Conservation (phyloP, 2,113 vertebrate genomes). For the Pygoscelis adeliae region DNA sequence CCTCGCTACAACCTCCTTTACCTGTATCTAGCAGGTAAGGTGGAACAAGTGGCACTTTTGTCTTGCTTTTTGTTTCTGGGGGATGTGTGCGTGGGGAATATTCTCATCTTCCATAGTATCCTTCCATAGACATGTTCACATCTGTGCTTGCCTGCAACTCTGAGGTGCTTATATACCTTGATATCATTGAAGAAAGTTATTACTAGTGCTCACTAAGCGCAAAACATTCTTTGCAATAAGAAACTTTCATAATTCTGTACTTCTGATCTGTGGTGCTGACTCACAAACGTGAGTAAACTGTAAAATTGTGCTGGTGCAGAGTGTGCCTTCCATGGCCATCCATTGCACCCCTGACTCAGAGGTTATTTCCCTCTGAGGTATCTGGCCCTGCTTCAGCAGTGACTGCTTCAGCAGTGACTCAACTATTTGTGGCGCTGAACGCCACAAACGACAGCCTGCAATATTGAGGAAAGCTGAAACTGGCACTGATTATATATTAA, state of each 20-base stretch:
- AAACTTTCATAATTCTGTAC: neutral
- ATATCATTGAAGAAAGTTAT: neutral
- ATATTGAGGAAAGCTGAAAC: neutral
- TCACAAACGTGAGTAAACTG: neutral
- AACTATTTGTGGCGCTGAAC: neutral
- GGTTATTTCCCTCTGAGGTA: neutral
- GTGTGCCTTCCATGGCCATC: neutral
- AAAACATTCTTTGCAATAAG: neutral
- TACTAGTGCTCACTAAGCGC: neutral
- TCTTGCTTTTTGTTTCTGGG: neutral
- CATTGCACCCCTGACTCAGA: neutral
- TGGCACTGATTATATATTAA: neutral
- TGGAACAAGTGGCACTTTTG: neutral
- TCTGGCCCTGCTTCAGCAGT: neutral
- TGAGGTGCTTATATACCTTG: neutral
- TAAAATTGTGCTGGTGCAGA: neutral
- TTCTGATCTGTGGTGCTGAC: neutral
- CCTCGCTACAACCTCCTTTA: too few species aligned
- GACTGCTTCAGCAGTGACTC: slow-evolving; percentile 40
- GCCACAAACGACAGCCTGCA: neutral
- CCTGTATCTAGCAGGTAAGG: neutral
- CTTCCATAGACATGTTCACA: neutral
- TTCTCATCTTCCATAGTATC: neutral
- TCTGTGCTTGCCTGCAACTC: neutral
- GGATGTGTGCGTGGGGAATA: neutral